Evolutionary conservation across 1,140 invertebrate species (phyloP), one percentile per base, ranked within the genome.

Genomic region (Dolichoris vasculosae): DNA sequence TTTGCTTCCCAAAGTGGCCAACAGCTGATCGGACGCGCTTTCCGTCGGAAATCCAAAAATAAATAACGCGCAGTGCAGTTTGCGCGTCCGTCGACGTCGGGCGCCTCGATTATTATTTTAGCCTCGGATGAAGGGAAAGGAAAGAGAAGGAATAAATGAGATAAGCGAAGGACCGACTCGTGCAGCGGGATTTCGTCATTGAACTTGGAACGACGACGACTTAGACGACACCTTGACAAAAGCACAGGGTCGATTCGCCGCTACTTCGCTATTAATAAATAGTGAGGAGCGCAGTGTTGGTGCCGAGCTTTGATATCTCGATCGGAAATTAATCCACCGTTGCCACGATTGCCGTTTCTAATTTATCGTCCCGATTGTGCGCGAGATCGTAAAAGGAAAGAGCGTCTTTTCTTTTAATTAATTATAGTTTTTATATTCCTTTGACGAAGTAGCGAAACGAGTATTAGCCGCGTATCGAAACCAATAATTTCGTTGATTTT

Each of bases 11-110:
- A 17, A 17, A 51, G 48, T 51, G 48, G 48, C 55, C 15, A 77
- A 77, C 76, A 78, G 76, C 76, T 78, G 76, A 78, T 59, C n/a
- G 30, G 17, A 7, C 46, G 23, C 71, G 71, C 38, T 76, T 43
- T 59, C 73, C 75, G 81, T 79, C 64, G 73, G 81, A 86, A 83
- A 77, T 80, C 86, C 79, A 9, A 48, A 86, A 86, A 86, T 86
- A 86, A 84, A 86, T 83, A 81, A 71, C 59, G 64, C 64, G 43
- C 73, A 85, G 78, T 81, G 67, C n/a, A 71, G 13, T 35, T 46
- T 55, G 84, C 51, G 84, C 67, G 69, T 2, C 55, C 38, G 43
- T 7, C 77, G 48, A 59, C 76, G 20, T 26, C 55, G 55, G 26
- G 30, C 38, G 69, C 15, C 15, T 69, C 20, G 20, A 51, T 8